Conservation (phyloP, 2,888 invertebrate species). For the Amphipoea lucens region DNA sequence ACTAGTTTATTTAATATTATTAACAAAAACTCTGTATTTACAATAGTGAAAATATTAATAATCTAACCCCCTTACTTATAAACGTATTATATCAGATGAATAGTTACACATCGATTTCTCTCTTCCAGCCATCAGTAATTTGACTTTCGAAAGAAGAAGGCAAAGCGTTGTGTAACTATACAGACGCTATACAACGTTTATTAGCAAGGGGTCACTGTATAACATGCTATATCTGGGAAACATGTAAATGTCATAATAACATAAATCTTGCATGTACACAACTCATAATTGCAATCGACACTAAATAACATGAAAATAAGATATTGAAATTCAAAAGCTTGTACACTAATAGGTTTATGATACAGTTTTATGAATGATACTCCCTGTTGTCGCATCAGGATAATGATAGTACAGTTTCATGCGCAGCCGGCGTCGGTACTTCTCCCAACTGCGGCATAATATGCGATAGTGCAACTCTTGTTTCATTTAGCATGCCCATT, state of each 20-base stretch:
- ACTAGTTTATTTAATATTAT: constrained; percentile 59
- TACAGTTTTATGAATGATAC: constrained; percentile 22
- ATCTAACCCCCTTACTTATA: background rate
- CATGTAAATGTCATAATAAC: constrained; percentile 27
- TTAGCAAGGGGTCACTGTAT: too few relatives aligned
- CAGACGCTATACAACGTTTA: too few relatives aligned
- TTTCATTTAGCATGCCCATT: constrained; percentile 81
- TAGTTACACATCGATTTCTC: too few relatives aligned
- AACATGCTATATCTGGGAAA: constrained; percentile 6
- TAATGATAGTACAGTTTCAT: constrained; percentile 78
- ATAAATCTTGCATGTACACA: constrained; percentile 26
- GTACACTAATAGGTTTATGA: constrained; percentile 15
- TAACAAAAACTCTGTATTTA: constrained; percentile 56
- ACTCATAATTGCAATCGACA: constrained; percentile 13
- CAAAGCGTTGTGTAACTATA: too few relatives aligned
- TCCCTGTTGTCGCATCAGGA: constrained; percentile 43
- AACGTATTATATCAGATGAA: too few relatives aligned
- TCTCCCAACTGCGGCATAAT: constrained; percentile 82
- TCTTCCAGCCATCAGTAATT: too few relatives aligned
- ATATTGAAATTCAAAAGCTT: constrained; percentile 14
- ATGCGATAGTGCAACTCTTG: constrained; percentile 80
- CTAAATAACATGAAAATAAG: constrained; percentile 23
- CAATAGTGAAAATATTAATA: constrained; percentile 35
- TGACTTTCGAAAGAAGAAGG: too few relatives aligned
- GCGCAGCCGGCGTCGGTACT: constrained; percentile 81